Conservation (phyloP, 2,797 vertebrate species). For the Coilia nasus region DNA sequence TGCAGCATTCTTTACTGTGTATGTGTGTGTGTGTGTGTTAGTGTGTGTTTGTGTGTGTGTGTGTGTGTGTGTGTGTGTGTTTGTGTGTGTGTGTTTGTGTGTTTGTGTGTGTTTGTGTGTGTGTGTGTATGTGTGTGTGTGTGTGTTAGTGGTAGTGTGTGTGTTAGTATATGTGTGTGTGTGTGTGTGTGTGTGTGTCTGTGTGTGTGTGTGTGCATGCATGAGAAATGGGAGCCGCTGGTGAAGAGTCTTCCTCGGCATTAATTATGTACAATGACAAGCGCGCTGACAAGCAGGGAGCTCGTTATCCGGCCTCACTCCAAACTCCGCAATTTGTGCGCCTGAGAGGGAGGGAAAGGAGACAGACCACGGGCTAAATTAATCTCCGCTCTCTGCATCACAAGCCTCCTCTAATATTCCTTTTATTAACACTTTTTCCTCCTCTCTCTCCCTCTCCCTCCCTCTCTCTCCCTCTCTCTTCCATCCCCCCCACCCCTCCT, state of each 20-base stretch:
- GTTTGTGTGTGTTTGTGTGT: neutral
- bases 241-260: conserved; percentile 89
- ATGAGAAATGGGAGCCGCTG: conserved; percentile 88
- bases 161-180: neutral
- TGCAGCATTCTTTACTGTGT: conserved; percentile 25
- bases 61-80: conserved; percentile 10
- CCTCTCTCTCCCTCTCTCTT: neutral
- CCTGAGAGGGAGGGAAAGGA: conserved; percentile 44
- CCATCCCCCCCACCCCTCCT: neutral
- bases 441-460: too few species aligned
- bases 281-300: conserved; percentile 85
- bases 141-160: neutral
- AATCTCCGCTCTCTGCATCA: conserved; percentile 86
- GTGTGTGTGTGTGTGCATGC: conserved; percentile 64
- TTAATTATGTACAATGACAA: conserved; percentile 91
- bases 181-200: neutral
- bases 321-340: conserved; percentile 88
- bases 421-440: conserved; percentile 87
- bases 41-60: neutral
- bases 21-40: neutral
- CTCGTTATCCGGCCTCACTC: conserved; percentile 90
- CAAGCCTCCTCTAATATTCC: conserved; percentile 89
- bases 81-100: conserved; percentile 38
- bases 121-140: neutral
- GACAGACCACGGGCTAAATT: conserved; percentile 87